Conservation (phyloP, 2,797 vertebrate genomes). For the Falco cherrug region DNA sequence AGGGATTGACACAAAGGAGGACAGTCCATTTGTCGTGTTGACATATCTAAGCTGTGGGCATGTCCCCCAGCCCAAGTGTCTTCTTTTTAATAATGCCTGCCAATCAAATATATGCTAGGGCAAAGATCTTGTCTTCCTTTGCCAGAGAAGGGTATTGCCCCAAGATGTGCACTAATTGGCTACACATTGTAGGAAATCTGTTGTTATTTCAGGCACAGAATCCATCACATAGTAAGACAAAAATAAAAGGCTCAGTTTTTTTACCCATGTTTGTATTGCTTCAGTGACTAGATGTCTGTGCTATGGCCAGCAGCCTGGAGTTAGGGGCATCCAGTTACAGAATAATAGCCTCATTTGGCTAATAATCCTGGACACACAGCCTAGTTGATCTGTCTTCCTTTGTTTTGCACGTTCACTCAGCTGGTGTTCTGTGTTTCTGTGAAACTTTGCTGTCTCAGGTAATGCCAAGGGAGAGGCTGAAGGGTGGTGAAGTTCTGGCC, state of each 20-base stretch:
- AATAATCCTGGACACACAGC: neutral
- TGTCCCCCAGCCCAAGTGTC: slow-evolving; percentile 50
- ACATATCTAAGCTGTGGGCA: slow-evolving; percentile 59
- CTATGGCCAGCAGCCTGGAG: neutral
- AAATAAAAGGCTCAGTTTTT: neutral
- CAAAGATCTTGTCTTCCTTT: slow-evolving; percentile 1
- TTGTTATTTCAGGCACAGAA: neutral
- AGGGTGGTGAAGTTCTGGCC: neutral
- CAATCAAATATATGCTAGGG: slow-evolving; percentile 40
- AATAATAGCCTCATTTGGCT: too few relatives aligned
- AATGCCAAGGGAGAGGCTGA: neutral
- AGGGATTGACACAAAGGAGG: slow-evolving; percentile 11
- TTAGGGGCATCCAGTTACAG: too few relatives aligned
- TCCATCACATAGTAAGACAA: neutral
- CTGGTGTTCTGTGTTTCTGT: neutral
- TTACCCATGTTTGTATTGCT: neutral
- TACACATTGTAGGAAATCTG: slow-evolving; percentile 14
- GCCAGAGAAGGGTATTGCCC: slow-evolving; percentile 33
- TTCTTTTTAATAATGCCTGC: slow-evolving; percentile 57
- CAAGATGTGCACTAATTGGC: slow-evolving; percentile 31
- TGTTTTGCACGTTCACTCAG: neutral
- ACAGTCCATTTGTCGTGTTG: slow-evolving; percentile 45
- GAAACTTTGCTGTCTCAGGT: neutral
- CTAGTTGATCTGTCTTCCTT: neutral
- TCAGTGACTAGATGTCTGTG: neutral